phyloP scores from a whole-genome alignment of 2,888 invertebrate species.

The Clistopyga incitator region DNA sequence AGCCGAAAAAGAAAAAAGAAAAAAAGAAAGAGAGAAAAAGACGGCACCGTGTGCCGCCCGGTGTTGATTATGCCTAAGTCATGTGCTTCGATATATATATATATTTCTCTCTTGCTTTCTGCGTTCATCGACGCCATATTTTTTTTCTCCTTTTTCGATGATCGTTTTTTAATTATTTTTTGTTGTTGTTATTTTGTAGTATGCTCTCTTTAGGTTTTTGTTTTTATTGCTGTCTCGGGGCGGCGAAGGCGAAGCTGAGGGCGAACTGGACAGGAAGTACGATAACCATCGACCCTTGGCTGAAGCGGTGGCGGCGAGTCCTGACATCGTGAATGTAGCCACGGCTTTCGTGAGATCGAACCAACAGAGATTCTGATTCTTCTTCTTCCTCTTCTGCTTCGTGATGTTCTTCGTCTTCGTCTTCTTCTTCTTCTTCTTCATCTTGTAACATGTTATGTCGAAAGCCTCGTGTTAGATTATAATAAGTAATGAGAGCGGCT shows the following conservation, averaged over 20 bases:
- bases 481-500: constrained; percentile 52
- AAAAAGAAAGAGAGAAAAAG: constrained; percentile 39
- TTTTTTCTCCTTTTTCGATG: constrained; percentile 34
- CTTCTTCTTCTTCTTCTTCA: constrained; percentile 7
- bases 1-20: constrained; percentile 40
- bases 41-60: constrained; percentile 56
- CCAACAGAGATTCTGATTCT: constrained; percentile 27
- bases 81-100: constrained; percentile 36
- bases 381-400: too few species aligned
- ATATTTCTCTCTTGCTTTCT: constrained; percentile 38
- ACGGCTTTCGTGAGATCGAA: constrained; percentile 64
- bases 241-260: constrained; percentile 54
- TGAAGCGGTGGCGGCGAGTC: constrained; percentile 70
- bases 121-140: constrained; percentile 47
- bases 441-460: constrained; percentile 5
- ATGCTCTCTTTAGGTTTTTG: constrained; percentile 34
- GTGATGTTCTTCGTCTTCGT: too few species aligned
- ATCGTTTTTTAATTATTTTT: background rate
- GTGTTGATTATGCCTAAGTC: constrained; percentile 61
- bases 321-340: constrained; percentile 76
- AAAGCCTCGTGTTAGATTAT: constrained; percentile 45
- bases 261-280: constrained; percentile 69
- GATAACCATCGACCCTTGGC: constrained; percentile 70
- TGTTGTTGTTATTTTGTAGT: background rate
- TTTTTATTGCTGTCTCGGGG: constrained; percentile 51